phyloP scores from a whole-genome alignment of 1,140 invertebrate genomes.

The Triops cancriformis region DNA sequence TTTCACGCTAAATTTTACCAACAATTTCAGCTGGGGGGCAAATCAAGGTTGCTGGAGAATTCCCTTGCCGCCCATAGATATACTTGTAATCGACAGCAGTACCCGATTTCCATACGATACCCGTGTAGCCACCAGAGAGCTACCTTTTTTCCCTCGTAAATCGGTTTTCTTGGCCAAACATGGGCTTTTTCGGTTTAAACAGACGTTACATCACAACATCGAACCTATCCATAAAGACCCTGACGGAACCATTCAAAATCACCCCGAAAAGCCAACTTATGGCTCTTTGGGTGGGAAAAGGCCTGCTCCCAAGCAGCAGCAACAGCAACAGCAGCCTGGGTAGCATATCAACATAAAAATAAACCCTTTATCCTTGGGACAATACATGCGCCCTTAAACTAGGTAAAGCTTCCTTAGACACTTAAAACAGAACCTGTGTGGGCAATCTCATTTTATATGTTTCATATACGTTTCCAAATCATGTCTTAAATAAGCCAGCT shows the following conservation, averaged over 20 bases:
- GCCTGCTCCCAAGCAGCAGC: background rate
- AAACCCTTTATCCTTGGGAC: background rate
- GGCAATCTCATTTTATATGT: background rate
- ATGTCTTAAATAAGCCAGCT: background rate
- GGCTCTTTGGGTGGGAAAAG: background rate
- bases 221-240: background rate
- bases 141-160: background rate
- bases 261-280: background rate
- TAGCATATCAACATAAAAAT: constrained; percentile 11
- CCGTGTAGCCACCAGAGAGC: background rate
- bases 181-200: background rate
- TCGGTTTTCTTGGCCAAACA: background rate
- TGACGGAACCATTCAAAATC: background rate
- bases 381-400: background rate
- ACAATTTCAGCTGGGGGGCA: background rate
- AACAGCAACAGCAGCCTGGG: background rate
- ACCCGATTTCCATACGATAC: background rate
- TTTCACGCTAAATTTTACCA: background rate
- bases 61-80: background rate
- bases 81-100: background rate
- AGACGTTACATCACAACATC: background rate
- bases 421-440: background rate
- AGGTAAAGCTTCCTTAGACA: background rate
- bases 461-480: background rate
- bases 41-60: background rate